Base-by-base conservation (phyloP, 2,113 vertebrate species). In the zebrafish (Danio rerio) region DNA sequence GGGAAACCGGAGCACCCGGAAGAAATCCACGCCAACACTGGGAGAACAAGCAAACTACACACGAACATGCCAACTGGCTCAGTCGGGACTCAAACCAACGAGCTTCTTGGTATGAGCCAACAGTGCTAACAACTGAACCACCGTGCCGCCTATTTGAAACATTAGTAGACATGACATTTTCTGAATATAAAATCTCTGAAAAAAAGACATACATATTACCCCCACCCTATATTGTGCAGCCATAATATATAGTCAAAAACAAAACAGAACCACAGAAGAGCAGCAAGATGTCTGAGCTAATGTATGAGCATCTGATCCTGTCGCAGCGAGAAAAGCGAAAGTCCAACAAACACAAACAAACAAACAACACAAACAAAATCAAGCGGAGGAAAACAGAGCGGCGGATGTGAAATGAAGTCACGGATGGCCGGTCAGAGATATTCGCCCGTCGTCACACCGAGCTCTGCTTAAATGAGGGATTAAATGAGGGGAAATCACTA, bases 401-500 rank as follows among this genome's bases (percentile, higher is more conserved):
- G 50, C 47, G n/a, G 66, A 12, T 52, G 56, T 80, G 8, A 68
- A 82, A 84, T 75, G 82, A 79, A 55, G 61, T 79, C 65, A 71
- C 40, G 70, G 75, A 45, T 71, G 79, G 20, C 68, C 43, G 61
- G 53, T 49, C 47, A 66, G 76, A 49, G 69, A 18, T 56, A 61
- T 47, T 61, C 75, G 55, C 49, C 55, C 21, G 42, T 84, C 78
- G 68, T 66, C 79, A 72, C 66, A 70, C 72, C 68, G 77, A 82
- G 81, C 70, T 79, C 53, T 16, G 43, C 62, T 77, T 80, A 82
- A 87, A 87, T 77, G 68, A 43, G 15, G 82, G 85, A 86, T 86
- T 86, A 86, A 47, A 52, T 58, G 0, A 13, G 18, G 40, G 75
- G 76, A 80, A 71, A 63, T 76, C 50, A n/a, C 70, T 82, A 71